These are phyloP conservation scores for Mythimna vitellina DNA, from an alignment of 2,888 invertebrate species.

Conservation along the genomic window DNA sequence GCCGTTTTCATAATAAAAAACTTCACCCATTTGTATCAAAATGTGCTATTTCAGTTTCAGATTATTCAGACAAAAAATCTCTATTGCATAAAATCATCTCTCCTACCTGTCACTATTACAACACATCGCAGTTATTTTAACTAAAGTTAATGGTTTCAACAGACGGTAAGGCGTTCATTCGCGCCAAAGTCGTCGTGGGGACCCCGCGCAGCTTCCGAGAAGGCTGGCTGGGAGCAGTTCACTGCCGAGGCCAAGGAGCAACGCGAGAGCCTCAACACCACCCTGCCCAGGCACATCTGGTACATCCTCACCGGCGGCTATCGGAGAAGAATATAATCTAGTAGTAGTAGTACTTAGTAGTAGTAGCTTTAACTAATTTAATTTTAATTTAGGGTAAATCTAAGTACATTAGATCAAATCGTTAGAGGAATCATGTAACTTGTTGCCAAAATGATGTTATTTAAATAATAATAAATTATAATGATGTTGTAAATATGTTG, in stretches of 20 bases:
- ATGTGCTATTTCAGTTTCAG: not conserved
- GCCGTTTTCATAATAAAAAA: not conserved
- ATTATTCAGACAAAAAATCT: not conserved
- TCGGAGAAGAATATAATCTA: slow-evolving; percentile 65
- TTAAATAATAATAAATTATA: slow-evolving; percentile 33
- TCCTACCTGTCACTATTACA: not conserved
- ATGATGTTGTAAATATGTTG: slow-evolving; percentile 40
- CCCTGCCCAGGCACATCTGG: slow-evolving; percentile 72
- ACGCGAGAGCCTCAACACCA: slow-evolving; percentile 67
- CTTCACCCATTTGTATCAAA: not conserved
- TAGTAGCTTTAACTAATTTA: slow-evolving; percentile 34
- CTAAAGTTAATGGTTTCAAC: slow-evolving; percentile 39
- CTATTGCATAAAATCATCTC: not conserved
- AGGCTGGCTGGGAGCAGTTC: slow-evolving; percentile 90
- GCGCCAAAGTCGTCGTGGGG: slow-evolving; percentile 91
- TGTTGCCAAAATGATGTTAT: slow-evolving; percentile 49
- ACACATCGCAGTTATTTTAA: not conserved
- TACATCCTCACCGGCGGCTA: slow-evolving; percentile 74
- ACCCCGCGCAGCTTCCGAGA: slow-evolving; percentile 87
- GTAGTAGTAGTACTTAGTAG: not conserved
- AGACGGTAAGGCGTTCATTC: slow-evolving; percentile 86
- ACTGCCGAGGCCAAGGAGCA: slow-evolving; percentile 83
- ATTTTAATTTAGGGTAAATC: slow-evolving; percentile 30
- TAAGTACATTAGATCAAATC: too few relatives aligned
- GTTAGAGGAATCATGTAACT: slow-evolving; percentile 2